Evolutionary conservation across 2,113 vertebrate species (phyloP), one percentile per base, ranked within the genome.

Genomic region (Morphnarchus princeps): DNA sequence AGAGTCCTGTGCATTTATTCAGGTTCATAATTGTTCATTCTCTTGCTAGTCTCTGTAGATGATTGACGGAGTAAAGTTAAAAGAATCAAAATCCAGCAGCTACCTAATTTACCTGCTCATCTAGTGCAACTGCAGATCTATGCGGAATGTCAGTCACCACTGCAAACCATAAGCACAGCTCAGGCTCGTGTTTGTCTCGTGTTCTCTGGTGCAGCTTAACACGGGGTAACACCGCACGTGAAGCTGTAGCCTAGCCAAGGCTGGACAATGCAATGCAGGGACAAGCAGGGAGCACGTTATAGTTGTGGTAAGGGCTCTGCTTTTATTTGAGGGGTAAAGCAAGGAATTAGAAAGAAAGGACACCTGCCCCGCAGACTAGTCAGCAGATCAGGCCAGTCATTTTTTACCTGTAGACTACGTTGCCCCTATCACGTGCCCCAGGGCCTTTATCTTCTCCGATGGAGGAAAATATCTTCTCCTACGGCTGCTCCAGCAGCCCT

Each of bases 151-250:
- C 42, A 49, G 9, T 16, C 42, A 45, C 20, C 36, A 22, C 16
- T 36, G 38, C 29, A 73, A 58, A 31, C 21, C 29, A 17, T 11
- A 42, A 69, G 16, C 29, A 8, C 36, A 45, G 32, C 49, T 73
- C 42, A 82, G 34, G 12, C 26, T 63, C 52, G 18, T n/a, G 14
- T n/a, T 78, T 63, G 14, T 42, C 45, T 12, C 45, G 2, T 54
- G 12, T 58, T 43, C n/a, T 17, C 31, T 6, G 1, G 9, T 52
- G 29, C 26, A 26, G 18, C 3, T 38, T 50, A 76, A 59, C 12
- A 16, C 14, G 43, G 43, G 16, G 34, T 71, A 66, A 55, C 0
- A 3, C 43, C 42, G 21, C 3, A 2, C 0, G 0, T 42, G 38
- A 49, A 62, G 29, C 13, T 34, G 13, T 21, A 72, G 45, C 40